A percentile compares a stretch with the other conserved stretches of the same genome.
Evolutionary conservation across 2,797 vertebrate species (phyloP).

Genomic region (Acanthiza pusilla): DNA sequence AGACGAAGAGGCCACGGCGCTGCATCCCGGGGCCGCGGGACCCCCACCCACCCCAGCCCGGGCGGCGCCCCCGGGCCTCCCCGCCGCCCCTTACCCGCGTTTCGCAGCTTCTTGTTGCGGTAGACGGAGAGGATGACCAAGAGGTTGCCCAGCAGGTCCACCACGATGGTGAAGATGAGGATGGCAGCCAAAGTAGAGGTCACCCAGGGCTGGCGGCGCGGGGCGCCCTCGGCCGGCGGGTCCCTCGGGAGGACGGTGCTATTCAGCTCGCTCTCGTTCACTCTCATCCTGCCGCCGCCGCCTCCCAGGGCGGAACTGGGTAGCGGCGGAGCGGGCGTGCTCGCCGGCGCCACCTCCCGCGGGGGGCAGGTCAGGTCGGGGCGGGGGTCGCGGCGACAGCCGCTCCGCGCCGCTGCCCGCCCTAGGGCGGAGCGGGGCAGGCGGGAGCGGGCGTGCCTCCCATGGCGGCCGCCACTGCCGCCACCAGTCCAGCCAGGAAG

Average conservation of each 20-base stretch:
- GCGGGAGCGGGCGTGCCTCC: neutral
- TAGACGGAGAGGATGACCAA: constrained; percentile 93
- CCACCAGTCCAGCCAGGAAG: neutral
- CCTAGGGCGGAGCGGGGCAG: neutral
- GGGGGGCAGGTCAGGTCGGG: neutral
- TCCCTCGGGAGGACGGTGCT: constrained; percentile 71
- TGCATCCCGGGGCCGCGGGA: neutral
- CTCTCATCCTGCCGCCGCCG: constrained; percentile 73
- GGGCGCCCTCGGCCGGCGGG: constrained; percentile 56
- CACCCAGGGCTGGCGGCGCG: constrained; percentile 84
- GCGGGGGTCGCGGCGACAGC: neutral
- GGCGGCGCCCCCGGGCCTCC: neutral
- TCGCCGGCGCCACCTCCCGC: neutral
- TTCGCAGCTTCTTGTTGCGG: constrained; percentile 92
- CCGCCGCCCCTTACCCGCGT: constrained; percentile 84
- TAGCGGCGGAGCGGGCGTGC: neutral
- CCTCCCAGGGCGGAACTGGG: neutral
- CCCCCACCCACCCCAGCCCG: constrained; percentile 65
- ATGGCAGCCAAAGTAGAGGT: constrained; percentile 84
- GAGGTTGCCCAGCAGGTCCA: constrained; percentile 92
- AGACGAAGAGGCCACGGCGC: neutral
- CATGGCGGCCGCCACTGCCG: neutral
- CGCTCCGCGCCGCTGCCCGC: neutral
- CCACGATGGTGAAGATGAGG: constrained; percentile 92
- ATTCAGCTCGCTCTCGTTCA: constrained; percentile 84